Evolutionary conservation across 2,797 vertebrate genomes (phyloP).

Genomic region (Psittacula echo): DNA sequence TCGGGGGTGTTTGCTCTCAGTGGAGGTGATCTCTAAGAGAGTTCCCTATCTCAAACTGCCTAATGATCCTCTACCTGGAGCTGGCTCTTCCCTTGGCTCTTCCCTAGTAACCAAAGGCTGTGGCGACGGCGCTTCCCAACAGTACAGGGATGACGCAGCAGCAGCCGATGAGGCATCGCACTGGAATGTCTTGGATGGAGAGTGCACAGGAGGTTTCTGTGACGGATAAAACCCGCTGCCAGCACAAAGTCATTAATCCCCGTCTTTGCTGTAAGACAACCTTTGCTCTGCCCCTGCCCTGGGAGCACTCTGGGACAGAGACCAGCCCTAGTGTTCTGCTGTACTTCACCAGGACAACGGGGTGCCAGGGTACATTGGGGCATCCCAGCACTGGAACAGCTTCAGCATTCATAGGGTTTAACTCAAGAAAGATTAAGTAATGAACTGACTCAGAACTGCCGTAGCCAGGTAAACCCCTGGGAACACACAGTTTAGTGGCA

Average conservation of each 20-base stretch:
- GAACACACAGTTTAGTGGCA: not conserved
- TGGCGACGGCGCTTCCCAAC: not conserved
- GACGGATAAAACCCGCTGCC: not conserved
- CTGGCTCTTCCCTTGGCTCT: not conserved
- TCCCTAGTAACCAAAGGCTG: not conserved
- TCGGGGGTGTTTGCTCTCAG: not conserved
- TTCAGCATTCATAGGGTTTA: fast-evolving
- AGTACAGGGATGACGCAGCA: not conserved
- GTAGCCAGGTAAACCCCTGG: not conserved
- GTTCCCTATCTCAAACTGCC: not conserved
- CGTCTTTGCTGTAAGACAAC: fast-evolving
- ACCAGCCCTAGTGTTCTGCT: not conserved
- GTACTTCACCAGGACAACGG: not conserved
- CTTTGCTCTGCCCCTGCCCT: not conserved
- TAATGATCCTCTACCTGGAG: not conserved
- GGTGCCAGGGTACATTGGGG: fast-evolving
- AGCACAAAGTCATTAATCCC: not conserved
- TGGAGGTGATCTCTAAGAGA: not conserved
- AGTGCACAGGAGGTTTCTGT: not conserved
- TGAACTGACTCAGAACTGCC: not conserved
- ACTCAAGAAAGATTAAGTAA: not conserved
- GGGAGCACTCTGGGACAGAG: not conserved
- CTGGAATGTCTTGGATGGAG: slow-evolving; percentile 42
- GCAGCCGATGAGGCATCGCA: not conserved
- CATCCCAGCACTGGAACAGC: not conserved